Conservation (phyloP, 1,140 invertebrate species). For the Mizuhopecten yessoensis region DNA sequence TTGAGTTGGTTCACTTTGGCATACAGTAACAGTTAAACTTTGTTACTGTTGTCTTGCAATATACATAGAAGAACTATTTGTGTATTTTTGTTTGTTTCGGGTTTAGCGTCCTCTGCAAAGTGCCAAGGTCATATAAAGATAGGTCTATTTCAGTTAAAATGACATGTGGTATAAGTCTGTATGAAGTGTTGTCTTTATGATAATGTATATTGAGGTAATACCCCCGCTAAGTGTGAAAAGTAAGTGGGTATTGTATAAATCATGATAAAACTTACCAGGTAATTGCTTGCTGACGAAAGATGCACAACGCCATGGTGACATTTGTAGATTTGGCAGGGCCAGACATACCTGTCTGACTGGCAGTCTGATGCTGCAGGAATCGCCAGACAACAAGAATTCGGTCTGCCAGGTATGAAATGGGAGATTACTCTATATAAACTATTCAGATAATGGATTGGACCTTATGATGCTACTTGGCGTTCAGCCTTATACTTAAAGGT, state of each 20-base stretch:
- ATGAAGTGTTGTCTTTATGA: not conserved
- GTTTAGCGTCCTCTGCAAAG: too few relatives aligned
- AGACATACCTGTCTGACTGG: not conserved
- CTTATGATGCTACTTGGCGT: too few relatives aligned
- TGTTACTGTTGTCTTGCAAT: too few relatives aligned
- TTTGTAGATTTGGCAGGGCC: not conserved
- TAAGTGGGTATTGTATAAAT: not conserved
- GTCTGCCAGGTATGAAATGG: not conserved
- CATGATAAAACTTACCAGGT: not conserved
- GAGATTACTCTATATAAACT: not conserved
- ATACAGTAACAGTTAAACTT: too few relatives aligned
- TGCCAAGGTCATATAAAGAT: too few relatives aligned
- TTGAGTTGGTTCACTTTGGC: too few relatives aligned
- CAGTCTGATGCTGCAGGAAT: constrained; percentile 1
- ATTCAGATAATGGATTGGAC: not conserved
- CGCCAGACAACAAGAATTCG: not conserved
- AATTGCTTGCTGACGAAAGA: not conserved
- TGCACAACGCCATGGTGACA: not conserved
- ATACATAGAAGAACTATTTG: too few relatives aligned
- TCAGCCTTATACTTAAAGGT: too few relatives aligned
- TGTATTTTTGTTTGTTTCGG: too few relatives aligned
- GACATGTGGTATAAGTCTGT: not conserved
- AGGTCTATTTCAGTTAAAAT: too few relatives aligned
- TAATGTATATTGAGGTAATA: too few relatives aligned
- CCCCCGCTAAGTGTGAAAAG: not conserved